phyloP scores from a whole-genome alignment of 2,888 invertebrate genomes.

The Philereme transversata region DNA sequence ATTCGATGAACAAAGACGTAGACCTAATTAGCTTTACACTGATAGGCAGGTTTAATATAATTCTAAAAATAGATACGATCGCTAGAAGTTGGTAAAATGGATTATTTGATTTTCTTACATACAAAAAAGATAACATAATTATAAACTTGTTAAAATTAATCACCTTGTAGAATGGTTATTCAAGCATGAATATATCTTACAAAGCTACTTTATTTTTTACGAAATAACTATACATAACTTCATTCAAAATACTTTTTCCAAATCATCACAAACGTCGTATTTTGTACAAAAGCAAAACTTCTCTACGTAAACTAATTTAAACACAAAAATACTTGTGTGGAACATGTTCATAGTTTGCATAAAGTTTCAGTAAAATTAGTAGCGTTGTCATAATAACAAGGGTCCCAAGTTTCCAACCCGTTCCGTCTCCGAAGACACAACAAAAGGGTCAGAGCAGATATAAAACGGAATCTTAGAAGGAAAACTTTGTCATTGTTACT shows the following conservation, averaged over 20 bases:
- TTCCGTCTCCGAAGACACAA: constrained; percentile 50
- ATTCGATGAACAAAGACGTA: too few relatives aligned
- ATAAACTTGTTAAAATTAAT: too few relatives aligned
- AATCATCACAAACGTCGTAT: constrained; percentile 10
- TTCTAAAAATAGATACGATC: too few relatives aligned
- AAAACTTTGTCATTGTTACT: constrained; percentile 77
- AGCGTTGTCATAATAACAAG: constrained; percentile 59
- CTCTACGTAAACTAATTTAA: constrained; percentile 27
- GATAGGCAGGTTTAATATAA: too few relatives aligned
- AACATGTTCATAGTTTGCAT: constrained; percentile 40
- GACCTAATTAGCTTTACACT: too few relatives aligned
- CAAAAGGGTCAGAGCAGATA: constrained; percentile 65
- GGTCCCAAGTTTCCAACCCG: constrained; percentile 51
- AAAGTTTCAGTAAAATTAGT: constrained; percentile 59
- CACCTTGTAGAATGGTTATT: too few relatives aligned
- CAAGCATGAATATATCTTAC: too few relatives aligned
- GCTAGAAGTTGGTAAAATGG: too few relatives aligned
- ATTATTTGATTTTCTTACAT: too few relatives aligned
- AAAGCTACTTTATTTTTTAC: too few relatives aligned
- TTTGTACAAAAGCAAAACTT: constrained; percentile 26
- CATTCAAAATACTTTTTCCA: not conserved
- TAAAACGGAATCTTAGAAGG: constrained; percentile 73
- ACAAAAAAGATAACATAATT: too few relatives aligned
- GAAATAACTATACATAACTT: too few relatives aligned
- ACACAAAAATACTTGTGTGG: constrained; percentile 27